Evolutionary conservation across 1,140 invertebrate species (phyloP).

Genomic region (Achroia grisella): DNA sequence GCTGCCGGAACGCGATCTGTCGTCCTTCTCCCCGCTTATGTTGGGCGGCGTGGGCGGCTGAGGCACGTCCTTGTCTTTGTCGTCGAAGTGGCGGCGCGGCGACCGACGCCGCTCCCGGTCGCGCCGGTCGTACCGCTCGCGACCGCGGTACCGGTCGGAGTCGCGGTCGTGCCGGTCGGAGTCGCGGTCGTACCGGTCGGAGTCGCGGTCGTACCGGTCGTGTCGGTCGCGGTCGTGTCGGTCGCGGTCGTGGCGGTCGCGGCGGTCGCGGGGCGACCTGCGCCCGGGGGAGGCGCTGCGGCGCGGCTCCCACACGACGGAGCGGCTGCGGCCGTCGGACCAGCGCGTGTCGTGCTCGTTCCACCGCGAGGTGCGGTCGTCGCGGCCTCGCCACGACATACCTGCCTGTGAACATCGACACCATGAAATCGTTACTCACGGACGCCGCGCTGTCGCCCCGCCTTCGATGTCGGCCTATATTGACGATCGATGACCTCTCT

Average conservation of each 20-base stretch:
- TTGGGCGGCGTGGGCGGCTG: conserved; percentile 40
- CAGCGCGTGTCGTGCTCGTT: conserved; percentile 26
- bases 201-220: conserved; percentile 27
- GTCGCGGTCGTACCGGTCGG: conserved; percentile 28
- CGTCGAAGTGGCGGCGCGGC: conserved; percentile 27
- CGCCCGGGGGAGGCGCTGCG: conserved; percentile 41
- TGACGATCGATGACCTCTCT: conserved; percentile 17
- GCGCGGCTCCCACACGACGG: conserved; percentile 50
- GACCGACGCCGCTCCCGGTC: conserved; percentile 20
- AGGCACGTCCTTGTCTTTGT: conserved; percentile 33
- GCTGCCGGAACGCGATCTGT: conserved; percentile 6
- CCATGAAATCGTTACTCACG: conserved; percentile 41
- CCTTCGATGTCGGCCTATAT: conserved; percentile 6
- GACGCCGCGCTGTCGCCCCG: neutral
- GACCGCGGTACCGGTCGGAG: conserved; percentile 13
- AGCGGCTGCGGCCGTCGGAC: conserved; percentile 25
- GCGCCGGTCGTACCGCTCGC: conserved; percentile 25
- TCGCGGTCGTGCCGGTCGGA: conserved; percentile 27
- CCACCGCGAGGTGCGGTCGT: conserved; percentile 48
- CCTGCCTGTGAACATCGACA: conserved; percentile 57
- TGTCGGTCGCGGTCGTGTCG: conserved; percentile 20
- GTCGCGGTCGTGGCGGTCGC: conserved; percentile 31
- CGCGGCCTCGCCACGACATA: conserved; percentile 64
- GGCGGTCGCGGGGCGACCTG: conserved; percentile 29
- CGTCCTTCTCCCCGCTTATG: conserved; percentile 25